Evolutionary conservation across 1,140 invertebrate species (phyloP), one percentile per base, ranked within the genome.

Genomic region (Goniozus legneri): DNA sequence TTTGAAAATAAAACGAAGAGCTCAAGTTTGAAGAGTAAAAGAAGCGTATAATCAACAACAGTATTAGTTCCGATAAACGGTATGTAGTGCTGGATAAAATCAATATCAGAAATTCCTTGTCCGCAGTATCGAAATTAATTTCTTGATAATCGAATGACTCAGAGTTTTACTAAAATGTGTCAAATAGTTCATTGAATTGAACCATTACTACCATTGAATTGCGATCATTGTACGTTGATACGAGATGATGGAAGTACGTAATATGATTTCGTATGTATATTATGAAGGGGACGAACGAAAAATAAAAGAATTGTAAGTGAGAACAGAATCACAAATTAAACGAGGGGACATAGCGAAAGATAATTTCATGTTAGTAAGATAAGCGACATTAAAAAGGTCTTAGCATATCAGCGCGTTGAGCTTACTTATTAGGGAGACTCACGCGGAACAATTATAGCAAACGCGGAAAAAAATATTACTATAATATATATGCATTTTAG

Each of bases 331-430:
- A 51, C 56, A 55, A 56, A 59, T 42, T 56, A 52, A 53, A 10
- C 35, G 21, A 44, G 20, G 18, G n/a, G 34, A 42, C 16, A 27
- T 45, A 51, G 41, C 39, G 46, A 43, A 21, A 35, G 47, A 18
- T 56, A 56, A 56, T 59, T 39, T 49, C 47, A 48, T 38, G 54
- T 33, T 54, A 61, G 52, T 62, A 57, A 34, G 58, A 52, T 54
- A 62, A 60, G 52, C 50, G 59, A 53, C n/a, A n/a, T n/a, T 32
- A 47, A 41, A 59, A 44, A 61, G 63, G 58, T 65, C 49, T 68
- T 73, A 75, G 72, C 72, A 75, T 75, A 73, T 75, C 72, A 75
- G 65, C 71, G 63, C 68, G 68, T 64, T 61, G 63, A 69, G 63
- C 65, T 65, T 71, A n/a, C n/a, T n/a, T n/a, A n/a, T n/a, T n/a